Evolutionary conservation across 2,888 invertebrate genomes (phyloP), one percentile per base, ranked within the genome.

Genomic region (Lepidochitona cinerea): DNA sequence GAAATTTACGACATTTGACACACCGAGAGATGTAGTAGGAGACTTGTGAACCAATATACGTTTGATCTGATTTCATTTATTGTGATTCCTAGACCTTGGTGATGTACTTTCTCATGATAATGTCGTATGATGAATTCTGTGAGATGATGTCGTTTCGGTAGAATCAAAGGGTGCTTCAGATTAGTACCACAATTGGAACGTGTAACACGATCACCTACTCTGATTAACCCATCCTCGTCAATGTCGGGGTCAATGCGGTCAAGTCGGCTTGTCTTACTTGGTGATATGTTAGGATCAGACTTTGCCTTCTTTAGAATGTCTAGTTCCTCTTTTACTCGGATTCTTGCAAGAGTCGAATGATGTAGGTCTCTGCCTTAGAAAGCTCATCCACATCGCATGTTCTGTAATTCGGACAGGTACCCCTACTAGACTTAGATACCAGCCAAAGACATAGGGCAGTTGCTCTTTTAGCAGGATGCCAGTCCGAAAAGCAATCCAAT

Each of bases 141-240:
- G 2, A 83, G 64, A 59, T 79, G 77, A 37, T 53, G 41, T 7
- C 77, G 53, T 54, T 72, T 81, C 23, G 81, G 81, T 18, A 83
- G 35, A 35, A 83, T 80, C n/a, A 76, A 71, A 5, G 79, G 80
- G 37, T 81, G 76, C 29, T 76, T 83, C 18, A 37, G 36, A 32
- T 59, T 9, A 6, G 52, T 9, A 29, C 74, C 41, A 23, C 77
- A 29, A 23, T 65, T 32, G 4, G 78, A 36, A 1, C 69, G 70
- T 59, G 72, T 65, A 4, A 83, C 35, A 35, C 79, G 67, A 18
- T 83, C 84, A 37, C 80, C 83, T 26, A 84, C 80, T 32, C 81
- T 72, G 9, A 83, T 14, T 9, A 83, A 9, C 5, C 79, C 81
- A 29, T 71, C 23, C 26, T 71, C 23, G 64, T 77, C 77, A 32